Evolutionary conservation across 2,797 vertebrate genomes (phyloP).

Genomic region (Characodon lateralis): DNA sequence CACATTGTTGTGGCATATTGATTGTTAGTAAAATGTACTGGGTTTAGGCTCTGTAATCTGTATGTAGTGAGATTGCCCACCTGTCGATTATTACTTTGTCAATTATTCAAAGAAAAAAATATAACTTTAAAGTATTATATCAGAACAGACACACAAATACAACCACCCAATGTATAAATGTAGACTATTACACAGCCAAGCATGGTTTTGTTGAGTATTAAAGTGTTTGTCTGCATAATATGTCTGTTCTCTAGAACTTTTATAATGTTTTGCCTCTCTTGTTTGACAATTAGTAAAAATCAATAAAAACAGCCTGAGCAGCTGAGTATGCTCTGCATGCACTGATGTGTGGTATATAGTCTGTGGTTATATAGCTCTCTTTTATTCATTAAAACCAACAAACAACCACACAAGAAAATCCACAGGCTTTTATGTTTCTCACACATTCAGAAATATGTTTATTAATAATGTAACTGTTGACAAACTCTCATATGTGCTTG

Average conservation of each 20-base stretch:
- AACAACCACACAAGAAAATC: slow-evolving; percentile 6
- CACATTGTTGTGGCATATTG: too few species aligned
- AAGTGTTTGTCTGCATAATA: not conserved
- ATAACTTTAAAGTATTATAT: too few species aligned
- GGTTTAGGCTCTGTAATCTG: too few species aligned
- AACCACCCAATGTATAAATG: not conserved
- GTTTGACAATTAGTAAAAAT: not conserved
- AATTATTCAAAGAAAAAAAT: too few species aligned
- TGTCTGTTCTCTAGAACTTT: not conserved
- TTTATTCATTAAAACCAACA: slow-evolving; percentile 34
- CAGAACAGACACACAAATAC: not conserved
- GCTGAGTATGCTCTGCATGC: slow-evolving; percentile 3
- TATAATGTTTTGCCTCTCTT: not conserved
- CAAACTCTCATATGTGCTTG: slow-evolving; percentile 13
- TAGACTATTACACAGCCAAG: not conserved
- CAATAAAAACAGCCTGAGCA: not conserved
- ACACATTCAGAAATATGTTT: not conserved
- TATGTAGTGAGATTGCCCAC: too few species aligned
- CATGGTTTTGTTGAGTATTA: not conserved
- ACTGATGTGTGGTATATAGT: slow-evolving; percentile 34
- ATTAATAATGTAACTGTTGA: not conserved
- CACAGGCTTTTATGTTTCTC: not conserved
- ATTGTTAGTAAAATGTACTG: too few species aligned
- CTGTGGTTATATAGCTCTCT: slow-evolving; percentile 34
- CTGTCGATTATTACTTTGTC: too few species aligned